These are phyloP conservation scores for Melipona beecheii DNA, from an alignment of 2,888 invertebrate genomes.

Conservation along the genomic window DNA sequence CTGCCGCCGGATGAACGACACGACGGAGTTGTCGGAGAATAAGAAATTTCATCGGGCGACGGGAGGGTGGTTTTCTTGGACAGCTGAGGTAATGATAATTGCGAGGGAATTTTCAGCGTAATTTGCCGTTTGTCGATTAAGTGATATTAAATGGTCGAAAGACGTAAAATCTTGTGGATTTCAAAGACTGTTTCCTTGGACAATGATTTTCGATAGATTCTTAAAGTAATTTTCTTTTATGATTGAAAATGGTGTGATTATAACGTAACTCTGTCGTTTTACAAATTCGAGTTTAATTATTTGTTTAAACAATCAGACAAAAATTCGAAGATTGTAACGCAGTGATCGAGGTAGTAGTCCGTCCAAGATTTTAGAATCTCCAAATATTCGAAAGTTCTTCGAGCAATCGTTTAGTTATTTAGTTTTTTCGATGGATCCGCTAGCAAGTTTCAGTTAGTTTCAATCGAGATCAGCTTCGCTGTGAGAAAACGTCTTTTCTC, in stretches of 20 bases:
- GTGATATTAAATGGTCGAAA: too few species aligned
- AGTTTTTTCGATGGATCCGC: not conserved
- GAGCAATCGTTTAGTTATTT: not conserved
- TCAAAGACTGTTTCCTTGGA: too few species aligned
- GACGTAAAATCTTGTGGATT: too few species aligned
- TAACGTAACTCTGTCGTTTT: not conserved
- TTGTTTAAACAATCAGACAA: too few species aligned
- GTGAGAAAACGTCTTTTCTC: not conserved
- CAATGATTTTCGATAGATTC: not conserved
- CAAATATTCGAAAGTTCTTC: not conserved
- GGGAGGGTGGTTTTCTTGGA: not conserved
- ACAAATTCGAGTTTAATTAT: too few species aligned
- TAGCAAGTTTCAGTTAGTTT: not conserved
- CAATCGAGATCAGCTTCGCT: not conserved
- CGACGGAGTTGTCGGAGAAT: conserved; percentile 4
- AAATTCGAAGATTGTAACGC: not conserved
- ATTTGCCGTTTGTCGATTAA: too few species aligned
- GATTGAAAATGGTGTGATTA: not conserved
- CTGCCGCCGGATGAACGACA: not conserved
- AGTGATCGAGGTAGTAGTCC: too few species aligned
- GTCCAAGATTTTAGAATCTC: not conserved
- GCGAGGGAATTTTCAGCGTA: too few species aligned
- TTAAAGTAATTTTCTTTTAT: not conserved
- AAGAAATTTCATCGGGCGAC: conserved; percentile 23
- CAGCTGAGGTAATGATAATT: not conserved